Percentiles rank a stretch among this genome's conserved stretches.
phyloP scores from a whole-genome alignment of 2,888 invertebrate genomes.

The Eupelmus urozonus region DNA sequence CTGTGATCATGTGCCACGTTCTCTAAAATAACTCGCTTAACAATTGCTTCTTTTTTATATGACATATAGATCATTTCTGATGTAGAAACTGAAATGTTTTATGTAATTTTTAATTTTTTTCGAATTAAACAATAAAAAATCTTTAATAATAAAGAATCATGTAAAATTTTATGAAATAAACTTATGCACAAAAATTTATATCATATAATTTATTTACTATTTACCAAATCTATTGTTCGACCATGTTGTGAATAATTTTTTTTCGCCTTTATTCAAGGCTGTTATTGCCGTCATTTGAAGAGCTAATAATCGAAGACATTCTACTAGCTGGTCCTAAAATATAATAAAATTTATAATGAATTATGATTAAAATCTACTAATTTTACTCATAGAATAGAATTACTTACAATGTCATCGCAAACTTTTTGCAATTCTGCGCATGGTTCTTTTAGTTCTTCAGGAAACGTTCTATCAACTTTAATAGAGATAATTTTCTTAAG shows the following conservation, averaged over 20 bases:
- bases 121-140: neutral
- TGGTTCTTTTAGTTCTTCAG: conserved; percentile 65
- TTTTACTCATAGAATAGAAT: neutral
- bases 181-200: neutral
- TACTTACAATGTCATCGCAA: conserved; percentile 67
- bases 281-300: conserved; percentile 66
- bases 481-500: conserved; percentile 75
- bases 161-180: neutral
- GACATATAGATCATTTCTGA: conserved; percentile 66
- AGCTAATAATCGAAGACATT: conserved; percentile 64
- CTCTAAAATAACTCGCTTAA: conserved; percentile 74
- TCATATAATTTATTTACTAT: neutral
- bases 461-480: conserved; percentile 65
- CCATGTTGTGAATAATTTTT: conserved; percentile 72
- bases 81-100: conserved; percentile 62
- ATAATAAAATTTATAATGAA: too few species aligned
- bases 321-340: conserved; percentile 67
- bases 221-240: conserved; percentile 70
- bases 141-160: neutral
- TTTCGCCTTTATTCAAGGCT: conserved; percentile 62
- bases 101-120: too few species aligned
- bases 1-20: conserved; percentile 74
- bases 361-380: neutral
- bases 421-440: conserved; percentile 69
- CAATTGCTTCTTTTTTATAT: conserved; percentile 72